Percentiles rank a stretch among this genome's conserved stretches.
These are phyloP conservation scores for Chlamydotis undulata DNA, from an alignment of 2,113 vertebrate genomes.

Conservation along the genomic window DNA sequence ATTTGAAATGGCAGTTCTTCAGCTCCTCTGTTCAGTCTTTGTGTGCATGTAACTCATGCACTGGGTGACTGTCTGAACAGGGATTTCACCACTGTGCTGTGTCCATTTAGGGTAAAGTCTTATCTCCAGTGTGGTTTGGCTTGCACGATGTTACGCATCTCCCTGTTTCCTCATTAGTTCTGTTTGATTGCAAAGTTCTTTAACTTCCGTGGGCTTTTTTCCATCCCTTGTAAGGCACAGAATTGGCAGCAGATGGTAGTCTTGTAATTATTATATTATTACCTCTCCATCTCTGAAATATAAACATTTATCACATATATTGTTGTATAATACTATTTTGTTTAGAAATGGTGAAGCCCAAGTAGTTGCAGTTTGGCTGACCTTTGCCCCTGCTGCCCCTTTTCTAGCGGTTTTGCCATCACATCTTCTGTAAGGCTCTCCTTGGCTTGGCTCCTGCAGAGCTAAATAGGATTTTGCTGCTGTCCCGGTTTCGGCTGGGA, in stretches of 20 bases:
- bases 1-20: background rate
- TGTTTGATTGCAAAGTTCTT: conserved; percentile 35
- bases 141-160: background rate
- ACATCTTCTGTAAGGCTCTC: background rate
- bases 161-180: conserved; percentile 11
- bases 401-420: background rate
- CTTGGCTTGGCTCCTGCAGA: background rate
- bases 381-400: background rate
- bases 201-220: conserved; percentile 38
- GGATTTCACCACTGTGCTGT: background rate
- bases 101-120: conserved; percentile 57
- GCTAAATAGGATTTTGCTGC: background rate
- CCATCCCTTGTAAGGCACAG: conserved; percentile 58
- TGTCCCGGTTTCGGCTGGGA: no score
- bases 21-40: background rate
- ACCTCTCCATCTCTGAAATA: background rate
- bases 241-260: conserved; percentile 8
- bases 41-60: rapidly evolving
- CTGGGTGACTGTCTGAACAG: background rate
- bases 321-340: background rate
- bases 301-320: background rate
- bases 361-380: background rate
- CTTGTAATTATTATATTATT: background rate
- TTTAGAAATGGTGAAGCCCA: background rate
- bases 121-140: background rate